Evolutionary conservation across 2,888 invertebrate species (phyloP), one percentile per base, ranked within the genome.

Genomic region (Apamea anceps): DNA sequence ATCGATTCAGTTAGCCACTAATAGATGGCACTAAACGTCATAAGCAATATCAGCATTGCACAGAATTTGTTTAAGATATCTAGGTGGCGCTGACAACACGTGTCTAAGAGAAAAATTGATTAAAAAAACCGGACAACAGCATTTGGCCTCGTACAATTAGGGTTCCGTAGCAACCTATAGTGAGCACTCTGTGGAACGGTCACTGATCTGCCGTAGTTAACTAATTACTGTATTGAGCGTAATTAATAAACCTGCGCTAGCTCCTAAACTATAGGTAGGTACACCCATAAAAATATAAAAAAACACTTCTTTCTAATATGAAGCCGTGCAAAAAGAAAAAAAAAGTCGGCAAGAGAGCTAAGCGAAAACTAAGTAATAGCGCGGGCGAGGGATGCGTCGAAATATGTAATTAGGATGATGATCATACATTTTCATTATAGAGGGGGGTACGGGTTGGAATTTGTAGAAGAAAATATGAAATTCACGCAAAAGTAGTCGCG

Each of bases 1-100:
- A 42, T 37, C n/a, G 18, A 42, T 62, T 57, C 18, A n/a, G 3
- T 18, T 37, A 37, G 25, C 18, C n/a, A 10, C 6, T 37, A 54
- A 72, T 37, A 72, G 71, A 72, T 62, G 62, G 72, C 72, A 62
- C 21, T 7, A n/a, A 37, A 71, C 7, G 57, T 18, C 25, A 37
- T 18, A 25, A 71, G 25, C 13, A 70, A 68, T 48, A 28, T 28
- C 21, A 21, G 48, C 21, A 51, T 71, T 25, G 15, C 15, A 71
- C 15, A 70, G 2, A 32, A 25, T 32, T 51, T 1, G 51, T 48
- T 28, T 48, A 70, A 32, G 21, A 21, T 13, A 51, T 25, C n/a
- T n/a, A 45, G 71, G 12, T 57, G 37, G 71, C 71, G 57, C 57
- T 57, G 71, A 37, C 5, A 15, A 15, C 1, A 51, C 8, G 15